A percentile compares a stretch with the other conserved stretches of the same genome.
These are phyloP conservation scores for Chromobotia macracanthus DNA, from an alignment of 2,797 vertebrate genomes.

Conservation along the genomic window DNA sequence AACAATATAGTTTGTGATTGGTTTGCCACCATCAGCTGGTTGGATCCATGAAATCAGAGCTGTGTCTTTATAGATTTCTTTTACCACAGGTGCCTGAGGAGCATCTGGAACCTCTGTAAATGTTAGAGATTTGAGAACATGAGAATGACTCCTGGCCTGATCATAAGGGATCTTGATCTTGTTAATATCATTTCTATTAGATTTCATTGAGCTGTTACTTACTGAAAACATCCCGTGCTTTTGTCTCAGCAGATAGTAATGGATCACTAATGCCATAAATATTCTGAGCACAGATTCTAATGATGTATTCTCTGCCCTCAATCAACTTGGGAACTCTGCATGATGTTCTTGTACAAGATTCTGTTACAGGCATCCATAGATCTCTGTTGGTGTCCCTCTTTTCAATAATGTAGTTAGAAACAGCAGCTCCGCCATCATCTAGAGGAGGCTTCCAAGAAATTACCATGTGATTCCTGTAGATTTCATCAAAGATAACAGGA, in stretches of 20 bases:
- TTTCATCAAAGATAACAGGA: constrained; percentile 91
- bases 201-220: constrained; percentile 67
- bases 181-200: neutral
- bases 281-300: constrained; percentile 96
- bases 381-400: constrained; percentile 95
- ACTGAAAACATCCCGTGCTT: constrained; percentile 95
- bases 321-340: constrained; percentile 94
- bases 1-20: constrained; percentile 93
- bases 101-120: constrained; percentile 91
- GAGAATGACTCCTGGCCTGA: neutral
- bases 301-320: constrained; percentile 93
- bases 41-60: constrained; percentile 93
- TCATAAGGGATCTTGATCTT: neutral
- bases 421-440: constrained; percentile 91
- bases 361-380: constrained; percentile 95
- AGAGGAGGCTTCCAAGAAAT: constrained; percentile 96
- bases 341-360: constrained; percentile 88
- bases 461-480: constrained; percentile 92
- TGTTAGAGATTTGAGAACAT: constrained; percentile 15
- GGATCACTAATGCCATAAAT: constrained; percentile 95
- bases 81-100: constrained; percentile 88
- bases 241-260: constrained; percentile 88
- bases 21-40: constrained; percentile 95
- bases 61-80: constrained; percentile 90
- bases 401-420: constrained; percentile 97